phyloP scores from a whole-genome alignment of 2,888 invertebrate species.

The Agrochola lychnidis region DNA sequence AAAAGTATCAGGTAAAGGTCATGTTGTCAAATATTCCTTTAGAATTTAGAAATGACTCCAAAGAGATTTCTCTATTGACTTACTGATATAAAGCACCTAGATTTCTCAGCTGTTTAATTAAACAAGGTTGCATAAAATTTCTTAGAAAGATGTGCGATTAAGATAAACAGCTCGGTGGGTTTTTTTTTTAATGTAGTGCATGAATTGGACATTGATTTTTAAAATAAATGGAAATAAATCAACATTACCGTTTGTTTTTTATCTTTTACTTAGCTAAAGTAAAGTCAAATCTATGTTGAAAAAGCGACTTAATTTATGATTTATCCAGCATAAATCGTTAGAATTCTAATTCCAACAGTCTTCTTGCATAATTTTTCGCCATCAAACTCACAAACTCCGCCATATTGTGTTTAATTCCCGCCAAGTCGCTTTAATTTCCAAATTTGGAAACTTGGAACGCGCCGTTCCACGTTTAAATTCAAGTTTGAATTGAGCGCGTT shows the following conservation, averaged over 20 bases:
- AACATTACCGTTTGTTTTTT: neutral
- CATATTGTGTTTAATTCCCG: constrained; percentile 87
- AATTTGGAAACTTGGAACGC: constrained; percentile 88
- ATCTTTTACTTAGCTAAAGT: neutral
- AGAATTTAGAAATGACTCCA: neutral
- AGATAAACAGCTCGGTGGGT: neutral
- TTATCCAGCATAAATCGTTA: neutral
- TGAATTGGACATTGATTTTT: neutral
- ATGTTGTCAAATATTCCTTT: neutral
- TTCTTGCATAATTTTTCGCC: constrained; percentile 56
- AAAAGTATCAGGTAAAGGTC: neutral
- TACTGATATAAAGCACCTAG: neutral
- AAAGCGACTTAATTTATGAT: neutral
- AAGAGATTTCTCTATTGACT: neutral
- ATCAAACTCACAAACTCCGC: constrained; percentile 68
- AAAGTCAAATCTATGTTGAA: neutral
- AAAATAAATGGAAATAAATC: neutral
- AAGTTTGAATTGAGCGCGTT: constrained; percentile 88
- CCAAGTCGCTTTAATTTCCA: constrained; percentile 88
- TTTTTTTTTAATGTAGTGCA: no score
- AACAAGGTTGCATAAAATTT: neutral
- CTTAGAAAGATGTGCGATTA: no score
- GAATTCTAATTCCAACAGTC: constrained; percentile 14
- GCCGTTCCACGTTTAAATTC: constrained; percentile 86
- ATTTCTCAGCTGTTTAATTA: neutral